Evolutionary conservation across 2,113 vertebrate species (phyloP).

Genomic region (Esox niger): DNA sequence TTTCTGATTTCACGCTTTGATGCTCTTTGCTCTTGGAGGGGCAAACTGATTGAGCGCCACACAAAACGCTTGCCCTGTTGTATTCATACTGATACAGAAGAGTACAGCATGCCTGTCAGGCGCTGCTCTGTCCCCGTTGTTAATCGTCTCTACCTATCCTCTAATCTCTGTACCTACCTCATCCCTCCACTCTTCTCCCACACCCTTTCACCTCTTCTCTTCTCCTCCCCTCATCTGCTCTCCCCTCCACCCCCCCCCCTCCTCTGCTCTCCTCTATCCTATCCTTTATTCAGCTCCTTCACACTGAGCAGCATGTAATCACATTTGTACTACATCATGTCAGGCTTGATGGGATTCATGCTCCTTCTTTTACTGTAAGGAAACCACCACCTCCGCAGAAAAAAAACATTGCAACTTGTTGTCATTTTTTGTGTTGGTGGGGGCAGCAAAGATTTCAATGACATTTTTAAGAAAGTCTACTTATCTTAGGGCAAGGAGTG

Average conservation of each 20-base stretch:
- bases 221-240: neutral
- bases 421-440: conserved; percentile 47
- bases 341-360: conserved; percentile 56
- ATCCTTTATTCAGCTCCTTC: conserved; percentile 42
- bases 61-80: conserved; percentile 33
- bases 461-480: conserved; percentile 38
- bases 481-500: conserved; percentile 25
- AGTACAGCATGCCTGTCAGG: neutral
- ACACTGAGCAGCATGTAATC: conserved; percentile 54
- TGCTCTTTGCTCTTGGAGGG: conserved; percentile 52
- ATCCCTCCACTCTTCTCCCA: neutral
- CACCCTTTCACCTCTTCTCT: conserved; percentile 19
- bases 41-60: conserved; percentile 46
- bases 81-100: neutral
- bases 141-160: conserved; percentile 15
- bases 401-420: conserved; percentile 56
- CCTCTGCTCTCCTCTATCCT: conserved; percentile 28
- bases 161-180: neutral
- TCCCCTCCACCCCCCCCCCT: conserved; percentile 32
- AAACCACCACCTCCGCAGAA: conserved; percentile 55
- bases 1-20: conserved; percentile 71
- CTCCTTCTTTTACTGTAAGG: conserved; percentile 38
- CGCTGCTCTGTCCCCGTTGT: neutral
- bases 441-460: conserved; percentile 38
- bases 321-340: conserved; percentile 61